These are phyloP conservation scores for Rhimphoctona megacephalus DNA, from an alignment of 2,888 invertebrate genomes.

Conservation along the genomic window DNA sequence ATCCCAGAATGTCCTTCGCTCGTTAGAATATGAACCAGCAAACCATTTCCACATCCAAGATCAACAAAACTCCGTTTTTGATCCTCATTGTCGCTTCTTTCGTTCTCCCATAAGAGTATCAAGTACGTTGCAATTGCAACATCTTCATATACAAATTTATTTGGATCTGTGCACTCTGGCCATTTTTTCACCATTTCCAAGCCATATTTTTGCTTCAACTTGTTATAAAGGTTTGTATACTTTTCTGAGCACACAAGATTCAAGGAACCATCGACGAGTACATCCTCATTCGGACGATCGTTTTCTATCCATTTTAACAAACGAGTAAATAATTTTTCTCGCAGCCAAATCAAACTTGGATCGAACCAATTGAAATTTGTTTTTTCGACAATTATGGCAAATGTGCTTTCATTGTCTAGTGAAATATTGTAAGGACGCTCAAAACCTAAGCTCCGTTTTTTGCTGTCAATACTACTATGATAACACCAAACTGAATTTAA, in stretches of 20 bases:
- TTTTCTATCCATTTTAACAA: conserved; percentile 88
- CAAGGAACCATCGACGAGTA: conserved; percentile 86
- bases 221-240: conserved; percentile 90
- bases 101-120: conserved; percentile 91
- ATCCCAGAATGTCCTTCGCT: conserved; percentile 93
- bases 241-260: conserved; percentile 88
- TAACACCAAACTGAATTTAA: conserved; percentile 84
- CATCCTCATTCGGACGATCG: conserved; percentile 75
- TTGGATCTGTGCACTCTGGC: conserved; percentile 97
- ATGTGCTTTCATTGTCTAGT: conserved; percentile 68
- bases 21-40: conserved; percentile 94
- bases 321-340: conserved; percentile 87
- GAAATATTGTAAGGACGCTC: conserved; percentile 75
- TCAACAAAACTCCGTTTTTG: conserved; percentile 92
- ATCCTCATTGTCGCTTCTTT: conserved; percentile 82
- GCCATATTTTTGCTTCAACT: conserved; percentile 92
- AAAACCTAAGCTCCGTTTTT: conserved; percentile 85
- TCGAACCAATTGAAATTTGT: conserved; percentile 64
- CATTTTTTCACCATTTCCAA: conserved; percentile 92
- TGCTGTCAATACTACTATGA: conserved; percentile 84
- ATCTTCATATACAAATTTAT: conserved; percentile 98
- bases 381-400: conserved; percentile 57
- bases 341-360: conserved; percentile 86
- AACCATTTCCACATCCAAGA: conserved; percentile 98
- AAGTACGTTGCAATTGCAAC: conserved; percentile 96